Percentiles rank a stretch among this genome's conserved stretches.
phyloP scores from a whole-genome alignment of 30 jellyfish, hydroid and myxozoan species.

The Nemopilema nomurai region DNA sequence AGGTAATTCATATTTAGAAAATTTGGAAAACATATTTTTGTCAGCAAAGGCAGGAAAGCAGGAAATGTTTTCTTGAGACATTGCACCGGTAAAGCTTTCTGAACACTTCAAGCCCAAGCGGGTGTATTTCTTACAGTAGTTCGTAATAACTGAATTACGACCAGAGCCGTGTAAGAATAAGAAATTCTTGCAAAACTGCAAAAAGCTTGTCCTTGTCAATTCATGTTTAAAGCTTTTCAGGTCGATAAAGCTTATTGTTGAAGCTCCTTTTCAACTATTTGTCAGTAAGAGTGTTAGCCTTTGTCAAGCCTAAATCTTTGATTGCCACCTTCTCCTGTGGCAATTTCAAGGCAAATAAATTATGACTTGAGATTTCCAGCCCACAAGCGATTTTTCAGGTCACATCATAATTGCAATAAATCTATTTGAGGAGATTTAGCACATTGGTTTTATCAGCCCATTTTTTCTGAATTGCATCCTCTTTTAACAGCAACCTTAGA shows the following conservation, averaged over 20 bases:
- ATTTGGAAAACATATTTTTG: too few species aligned
- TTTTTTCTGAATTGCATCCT: background rate
- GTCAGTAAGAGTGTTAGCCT: too few species aligned
- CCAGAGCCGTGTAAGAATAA: background rate
- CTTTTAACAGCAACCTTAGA: background rate
- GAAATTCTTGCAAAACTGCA: background rate
- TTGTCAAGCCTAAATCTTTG: background rate
- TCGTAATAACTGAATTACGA: background rate
- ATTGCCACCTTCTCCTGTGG: background rate
- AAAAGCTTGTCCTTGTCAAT: background rate
- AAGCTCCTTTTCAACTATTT: too few species aligned
- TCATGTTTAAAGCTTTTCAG: too few species aligned
- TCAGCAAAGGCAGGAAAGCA: too few species aligned
- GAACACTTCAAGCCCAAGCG: background rate
- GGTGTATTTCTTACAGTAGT: background rate
- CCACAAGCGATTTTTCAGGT: background rate
- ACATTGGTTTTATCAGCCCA: background rate
- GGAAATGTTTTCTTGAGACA: too few species aligned
- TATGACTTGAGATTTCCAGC: background rate
- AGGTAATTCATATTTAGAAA: too few species aligned
- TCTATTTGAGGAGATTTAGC: background rate
- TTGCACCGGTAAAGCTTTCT: background rate
- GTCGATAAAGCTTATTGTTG: too few species aligned
- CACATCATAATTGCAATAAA: background rate
- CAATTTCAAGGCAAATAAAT: background rate